phyloP scores from a whole-genome alignment of 2,797 vertebrate species.

The Poeciliopsis turneri region DNA sequence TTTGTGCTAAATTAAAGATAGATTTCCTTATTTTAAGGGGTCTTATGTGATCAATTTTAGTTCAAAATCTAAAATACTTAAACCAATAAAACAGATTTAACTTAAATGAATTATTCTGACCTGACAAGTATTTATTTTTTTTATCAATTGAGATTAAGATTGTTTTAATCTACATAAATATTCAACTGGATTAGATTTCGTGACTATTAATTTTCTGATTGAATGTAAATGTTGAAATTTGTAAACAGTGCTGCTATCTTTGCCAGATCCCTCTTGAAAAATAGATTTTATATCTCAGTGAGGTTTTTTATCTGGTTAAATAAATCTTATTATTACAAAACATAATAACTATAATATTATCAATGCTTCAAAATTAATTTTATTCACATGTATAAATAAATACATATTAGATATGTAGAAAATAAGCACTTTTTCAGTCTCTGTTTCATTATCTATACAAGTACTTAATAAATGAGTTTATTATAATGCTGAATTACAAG shows the following conservation, averaged over 20 bases:
- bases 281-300: not conserved
- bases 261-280: not conserved
- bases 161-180: no score
- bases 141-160: not conserved
- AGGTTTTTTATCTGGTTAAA: no score
- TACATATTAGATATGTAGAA: not conserved
- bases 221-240: no score
- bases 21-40: not conserved
- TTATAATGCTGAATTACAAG: not conserved
- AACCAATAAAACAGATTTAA: not conserved
- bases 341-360: not conserved
- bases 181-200: no score
- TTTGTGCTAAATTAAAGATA: not conserved
- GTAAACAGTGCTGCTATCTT: no score
- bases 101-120: not conserved
- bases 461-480: not conserved
- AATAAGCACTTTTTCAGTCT: not conserved
- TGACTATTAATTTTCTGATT: no score
- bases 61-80: conserved; percentile 2
- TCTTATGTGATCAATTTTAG: not conserved
- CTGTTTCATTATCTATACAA: not conserved
- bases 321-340: no score
- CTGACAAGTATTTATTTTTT: not conserved
- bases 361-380: not conserved
- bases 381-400: not conserved